A percentile compares a stretch with the other conserved stretches of the same genome.
phyloP scores from a whole-genome alignment of 1,140 invertebrate genomes.

The Colletes gigas region DNA sequence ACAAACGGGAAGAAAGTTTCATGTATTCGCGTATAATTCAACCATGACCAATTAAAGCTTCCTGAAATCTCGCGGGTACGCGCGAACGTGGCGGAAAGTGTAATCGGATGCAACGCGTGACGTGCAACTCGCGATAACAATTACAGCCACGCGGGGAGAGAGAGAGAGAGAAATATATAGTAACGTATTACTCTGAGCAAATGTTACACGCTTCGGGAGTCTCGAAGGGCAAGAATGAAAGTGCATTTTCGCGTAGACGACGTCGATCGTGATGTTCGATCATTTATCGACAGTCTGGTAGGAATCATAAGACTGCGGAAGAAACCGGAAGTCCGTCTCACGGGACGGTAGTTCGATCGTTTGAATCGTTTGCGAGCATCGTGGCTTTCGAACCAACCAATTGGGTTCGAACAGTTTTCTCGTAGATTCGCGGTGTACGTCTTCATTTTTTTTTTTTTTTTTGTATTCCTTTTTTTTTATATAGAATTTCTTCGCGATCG shows the following conservation, averaged over 20 bases:
- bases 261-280: background rate
- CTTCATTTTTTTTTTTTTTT: too few relatives aligned
- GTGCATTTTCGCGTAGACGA: constrained; percentile 29
- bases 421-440: constrained; percentile 18
- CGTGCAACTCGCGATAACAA: constrained; percentile 5
- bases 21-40: constrained; percentile 45
- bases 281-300: constrained; percentile 28
- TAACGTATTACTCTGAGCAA: background rate
- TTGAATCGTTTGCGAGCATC: background rate
- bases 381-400: background rate
- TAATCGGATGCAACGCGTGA: constrained; percentile 20
- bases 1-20: constrained; percentile 30
- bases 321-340: constrained; percentile 22
- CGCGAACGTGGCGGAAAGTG: background rate
- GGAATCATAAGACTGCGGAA: constrained; percentile 59
- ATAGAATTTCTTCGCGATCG: constrained; percentile 23
- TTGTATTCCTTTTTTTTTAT: background rate
- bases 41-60: constrained; percentile 63
- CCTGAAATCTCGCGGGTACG: background rate
- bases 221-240: constrained; percentile 31
- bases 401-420: background rate
- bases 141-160: background rate
- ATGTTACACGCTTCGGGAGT: constrained; percentile 29
- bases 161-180: background rate
- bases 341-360: background rate